These are phyloP conservation scores for Strix aluco DNA, from an alignment of 2,113 vertebrate genomes.

Conservation along the genomic window DNA sequence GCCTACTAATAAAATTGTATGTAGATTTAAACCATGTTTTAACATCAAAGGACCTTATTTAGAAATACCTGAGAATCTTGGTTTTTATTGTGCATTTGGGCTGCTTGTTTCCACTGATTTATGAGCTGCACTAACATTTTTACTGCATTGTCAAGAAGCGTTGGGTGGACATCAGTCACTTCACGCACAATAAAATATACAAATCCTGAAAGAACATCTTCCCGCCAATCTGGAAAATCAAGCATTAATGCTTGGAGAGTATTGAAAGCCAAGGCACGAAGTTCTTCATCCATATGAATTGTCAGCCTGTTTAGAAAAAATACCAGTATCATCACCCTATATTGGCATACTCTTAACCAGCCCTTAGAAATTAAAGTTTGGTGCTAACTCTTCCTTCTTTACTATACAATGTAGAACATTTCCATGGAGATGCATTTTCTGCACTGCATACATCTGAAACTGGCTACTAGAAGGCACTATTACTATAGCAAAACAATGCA, in stretches of 20 bases:
- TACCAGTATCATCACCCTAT: background rate
- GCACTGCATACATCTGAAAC: background rate
- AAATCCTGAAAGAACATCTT: constrained; percentile 96
- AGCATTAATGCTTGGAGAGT: constrained; percentile 97
- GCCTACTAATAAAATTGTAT: background rate
- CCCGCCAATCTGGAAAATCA: constrained; percentile 97
- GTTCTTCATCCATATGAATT: constrained; percentile 98
- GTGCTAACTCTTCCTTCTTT: background rate
- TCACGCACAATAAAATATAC: constrained; percentile 96
- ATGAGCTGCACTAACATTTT: constrained; percentile 98
- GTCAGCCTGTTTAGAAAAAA: constrained; percentile 84
- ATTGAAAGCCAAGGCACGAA: constrained; percentile 95
- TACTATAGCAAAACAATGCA: background rate
- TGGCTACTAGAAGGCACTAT: background rate
- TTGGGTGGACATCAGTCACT: constrained; percentile 95
- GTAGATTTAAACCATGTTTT: background rate
- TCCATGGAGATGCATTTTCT: background rate
- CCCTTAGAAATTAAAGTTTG: background rate
- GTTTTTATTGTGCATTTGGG: constrained; percentile 89
- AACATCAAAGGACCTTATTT: background rate
- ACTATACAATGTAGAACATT: background rate
- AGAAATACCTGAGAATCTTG: constrained; percentile 87
- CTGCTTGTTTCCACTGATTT: constrained; percentile 95
- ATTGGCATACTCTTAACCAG: background rate
- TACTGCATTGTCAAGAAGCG: constrained; percentile 94